A percentile compares a stretch with the other conserved stretches of the same genome.
Conservation (phyloP, 2,113 vertebrate species). For the Scatophagus argus region DNA sequence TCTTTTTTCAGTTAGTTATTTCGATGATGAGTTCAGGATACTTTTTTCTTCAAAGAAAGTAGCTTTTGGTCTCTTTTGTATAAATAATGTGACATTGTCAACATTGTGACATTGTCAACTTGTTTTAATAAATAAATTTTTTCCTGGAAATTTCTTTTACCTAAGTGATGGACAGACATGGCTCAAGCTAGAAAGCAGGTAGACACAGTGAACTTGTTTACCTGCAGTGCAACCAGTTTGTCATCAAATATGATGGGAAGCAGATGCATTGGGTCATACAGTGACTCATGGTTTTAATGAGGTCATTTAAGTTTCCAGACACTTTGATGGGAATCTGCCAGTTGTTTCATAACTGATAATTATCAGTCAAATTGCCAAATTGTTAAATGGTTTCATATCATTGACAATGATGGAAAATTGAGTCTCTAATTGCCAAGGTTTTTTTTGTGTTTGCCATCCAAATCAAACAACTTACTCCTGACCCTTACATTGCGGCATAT, state of each 20-base stretch:
- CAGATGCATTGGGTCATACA: not conserved
- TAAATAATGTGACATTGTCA: slow-evolving; percentile 54
- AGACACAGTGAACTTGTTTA: not conserved
- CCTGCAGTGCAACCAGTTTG: not conserved
- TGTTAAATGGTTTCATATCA: not conserved
- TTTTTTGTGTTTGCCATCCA: not conserved
- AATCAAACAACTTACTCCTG: not conserved
- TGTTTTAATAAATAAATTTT: slow-evolving; percentile 76
- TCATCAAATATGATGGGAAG: not conserved
- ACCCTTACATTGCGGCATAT: not conserved
- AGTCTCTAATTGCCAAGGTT: not conserved
- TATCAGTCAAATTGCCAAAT: not conserved
- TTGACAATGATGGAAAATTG: not conserved
- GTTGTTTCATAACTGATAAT: not conserved
- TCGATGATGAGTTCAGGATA: slow-evolving; percentile 39
- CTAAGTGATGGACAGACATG: not conserved
- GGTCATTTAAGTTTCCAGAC: slow-evolving; percentile 11
- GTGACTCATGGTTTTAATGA: slow-evolving; percentile 10
- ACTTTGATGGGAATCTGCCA: slow-evolving; percentile 7
- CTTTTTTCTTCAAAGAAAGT: slow-evolving; percentile 4
- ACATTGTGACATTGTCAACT: slow-evolving; percentile 36
- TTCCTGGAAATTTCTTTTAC: slow-evolving; percentile 55
- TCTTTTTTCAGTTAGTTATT: slow-evolving; percentile 22
- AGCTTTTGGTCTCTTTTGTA: slow-evolving; percentile 34
- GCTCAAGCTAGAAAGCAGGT: not conserved